Base-by-base conservation (phyloP, 2,797 vertebrate genomes). In the Miichthys miiuy region DNA sequence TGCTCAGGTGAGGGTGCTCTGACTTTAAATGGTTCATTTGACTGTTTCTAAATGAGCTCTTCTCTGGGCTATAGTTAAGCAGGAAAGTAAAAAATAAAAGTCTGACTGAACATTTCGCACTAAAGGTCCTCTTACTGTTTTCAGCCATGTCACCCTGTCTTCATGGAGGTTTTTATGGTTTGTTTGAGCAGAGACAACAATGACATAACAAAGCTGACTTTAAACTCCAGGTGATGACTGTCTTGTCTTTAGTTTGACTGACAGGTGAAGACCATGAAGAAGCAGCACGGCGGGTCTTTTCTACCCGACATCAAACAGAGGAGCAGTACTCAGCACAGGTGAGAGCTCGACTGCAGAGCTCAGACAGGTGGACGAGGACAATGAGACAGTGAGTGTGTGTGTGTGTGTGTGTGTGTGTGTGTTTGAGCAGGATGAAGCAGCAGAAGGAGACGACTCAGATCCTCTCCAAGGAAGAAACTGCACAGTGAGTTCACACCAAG, bases 401-500 rank as follows among this genome's bases (percentile, higher is more conserved):
- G 6, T 34, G 30, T 34, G 46, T 60, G 20, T 54, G 0, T 42
- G 17, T 61, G 25, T 48, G 42, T 46, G n/a, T 54, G 23, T 38
- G 70, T 68, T 52, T 42, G 57, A 27, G 46, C 73, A 81, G 82
- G 58, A 27, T 14, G 70, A 72, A 55, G 5, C 21, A 46, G 60
- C 5, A 3, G 8, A 6, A 30, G 18, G 20, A 58, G 4, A 50
- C 72, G 0, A 0, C 21, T 25, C 50, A 58, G 2, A 17, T 48
- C 18, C 48, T 81, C 10, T 80, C 90, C 60, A 75, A 9, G 50
- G n/a, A 42, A 5, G 82, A 89, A 4, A 55, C 82, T 0, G 48
- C 82, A 3, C 6, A 6, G 91, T 91, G 70, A 91, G 89, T 87
- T 47, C 21, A 50, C 41, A 3, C 3, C 42, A 13, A 11, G 41